phyloP scores from a whole-genome alignment of 35 echinoderm and acorn worm species.

The Ptychodera flava region DNA sequence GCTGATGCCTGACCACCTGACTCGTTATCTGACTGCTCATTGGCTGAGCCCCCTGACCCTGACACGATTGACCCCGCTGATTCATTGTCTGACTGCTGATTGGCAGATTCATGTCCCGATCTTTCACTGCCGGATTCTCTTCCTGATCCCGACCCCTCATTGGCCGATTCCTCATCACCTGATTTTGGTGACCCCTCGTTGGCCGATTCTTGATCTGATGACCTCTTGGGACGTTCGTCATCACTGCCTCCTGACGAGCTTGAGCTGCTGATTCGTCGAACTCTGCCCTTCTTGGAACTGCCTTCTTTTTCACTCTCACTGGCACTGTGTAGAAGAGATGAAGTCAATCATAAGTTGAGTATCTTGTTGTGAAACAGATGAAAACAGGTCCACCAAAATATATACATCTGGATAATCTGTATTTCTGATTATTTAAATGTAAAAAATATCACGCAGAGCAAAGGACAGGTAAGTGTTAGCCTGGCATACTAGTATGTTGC shows the following conservation, averaged over 20 bases:
- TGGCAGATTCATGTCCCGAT: not conserved
- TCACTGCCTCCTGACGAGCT: not conserved
- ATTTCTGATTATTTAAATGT: too few relatives aligned
- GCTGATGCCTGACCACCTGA: conserved; percentile 39
- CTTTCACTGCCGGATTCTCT: conserved; percentile 15
- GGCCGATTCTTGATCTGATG: conserved; percentile 6
- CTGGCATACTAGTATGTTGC: too few relatives aligned
- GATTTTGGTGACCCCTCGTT: not conserved
- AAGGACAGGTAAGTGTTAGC: too few relatives aligned
- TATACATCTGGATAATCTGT: too few relatives aligned
- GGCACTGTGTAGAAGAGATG: too few relatives aligned
- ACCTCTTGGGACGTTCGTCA: not conserved
- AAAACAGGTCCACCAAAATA: too few relatives aligned
- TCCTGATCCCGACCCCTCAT: conserved; percentile 15
- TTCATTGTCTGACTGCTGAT: not conserved
- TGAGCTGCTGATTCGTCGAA: not conserved
- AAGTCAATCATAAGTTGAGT: too few relatives aligned
- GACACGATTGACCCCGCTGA: not conserved
- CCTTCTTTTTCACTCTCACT: not conserved
- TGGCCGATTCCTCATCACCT: not conserved
- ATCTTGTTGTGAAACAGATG: too few relatives aligned
- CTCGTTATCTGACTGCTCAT: conserved; percentile 25
- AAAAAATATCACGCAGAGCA: too few relatives aligned
- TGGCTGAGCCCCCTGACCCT: conserved; percentile 24
- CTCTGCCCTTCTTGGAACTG: not conserved